Base-by-base conservation (phyloP, 2,797 vertebrate genomes). In the Syncerus caffer region DNA sequence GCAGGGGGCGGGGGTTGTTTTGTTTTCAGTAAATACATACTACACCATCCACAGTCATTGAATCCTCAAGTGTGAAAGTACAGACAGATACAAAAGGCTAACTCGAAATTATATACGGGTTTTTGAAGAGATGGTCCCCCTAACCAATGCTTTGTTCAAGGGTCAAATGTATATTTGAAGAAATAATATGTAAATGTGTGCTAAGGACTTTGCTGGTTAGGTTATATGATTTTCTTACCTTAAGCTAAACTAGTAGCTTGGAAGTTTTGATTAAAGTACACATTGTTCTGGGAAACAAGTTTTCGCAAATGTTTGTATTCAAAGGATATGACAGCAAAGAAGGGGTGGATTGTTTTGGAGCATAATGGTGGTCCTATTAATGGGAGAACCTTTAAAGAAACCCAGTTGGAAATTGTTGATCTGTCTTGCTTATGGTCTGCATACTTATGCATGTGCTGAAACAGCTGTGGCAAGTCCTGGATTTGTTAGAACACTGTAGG, bases 371-470 rank as follows among this genome's bases (percentile, higher is more conserved):
- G 47, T 34, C 29, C 17, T 89, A 21, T 53, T 86, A 29, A 51
- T 62, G 50, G 53, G 71, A 74, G 55, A 84, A 55, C 2, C 4
- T 57, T 57, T 6, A 5, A 6, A 25, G 51, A 76, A 76, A 53
- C 4, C 25, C 51, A 19, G 10, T 31, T n/a, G 38, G 31, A n/a
- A 89, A 51, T 45, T 38, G 31, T 62, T 74, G 10, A 27, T 11
- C 17, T 19, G 10, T n/a, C 21, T 64, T 87, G n/a, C 14, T 58
- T 10, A 0, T 8, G 17, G 9, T 67, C 14, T 38, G 0, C 2
- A 9, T 67, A 93, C 17, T 17, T 38, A 0, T 27, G 7, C 27
- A 15, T 76, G 16, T 64, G 47, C 8, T 86, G 25, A 27, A 76
- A 64, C 51, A 74, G 23, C 67, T 74, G 58, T 57, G 47, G 27